Percentiles rank a stretch among this genome's conserved stretches.
phyloP scores from a whole-genome alignment of 2,797 vertebrate genomes.

The Rhinichthys osculus region DNA sequence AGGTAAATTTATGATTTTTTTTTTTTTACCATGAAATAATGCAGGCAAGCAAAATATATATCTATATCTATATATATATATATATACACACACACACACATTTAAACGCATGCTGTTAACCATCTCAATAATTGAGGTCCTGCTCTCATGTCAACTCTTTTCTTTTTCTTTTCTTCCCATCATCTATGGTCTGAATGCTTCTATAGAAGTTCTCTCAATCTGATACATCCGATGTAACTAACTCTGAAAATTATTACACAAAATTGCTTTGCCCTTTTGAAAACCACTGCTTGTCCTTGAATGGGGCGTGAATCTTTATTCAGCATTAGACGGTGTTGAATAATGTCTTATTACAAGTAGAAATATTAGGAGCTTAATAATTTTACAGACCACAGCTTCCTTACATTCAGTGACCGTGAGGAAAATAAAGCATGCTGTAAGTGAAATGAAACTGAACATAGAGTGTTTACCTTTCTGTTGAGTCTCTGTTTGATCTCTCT shows the following conservation, averaged over 20 bases:
- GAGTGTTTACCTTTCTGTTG: slow-evolving; percentile 91
- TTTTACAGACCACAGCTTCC: neutral
- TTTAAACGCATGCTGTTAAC: neutral
- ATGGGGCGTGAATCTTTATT: neutral
- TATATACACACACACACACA: too few relatives aligned
- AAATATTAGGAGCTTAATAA: neutral
- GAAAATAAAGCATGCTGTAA: neutral
- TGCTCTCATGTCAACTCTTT: neutral
- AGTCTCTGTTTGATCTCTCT: slow-evolving; percentile 97
- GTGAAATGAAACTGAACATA: neutral
- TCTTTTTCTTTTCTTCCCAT: neutral
- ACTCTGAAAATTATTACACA: neutral
- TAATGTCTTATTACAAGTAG: neutral
- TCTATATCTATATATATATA: too few relatives aligned
- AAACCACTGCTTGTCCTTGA: neutral
- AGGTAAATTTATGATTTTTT: neutral
- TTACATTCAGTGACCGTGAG: neutral
- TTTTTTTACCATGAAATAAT: neutral
- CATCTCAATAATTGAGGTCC: too few relatives aligned
- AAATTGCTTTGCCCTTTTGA: neutral
- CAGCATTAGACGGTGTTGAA: neutral
- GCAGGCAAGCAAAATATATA: neutral
- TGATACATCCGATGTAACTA: neutral
- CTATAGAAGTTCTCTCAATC: neutral
- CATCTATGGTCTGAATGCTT: neutral